Conservation (phyloP, 1,140 invertebrate genomes). For the Holotrichia oblita region DNA sequence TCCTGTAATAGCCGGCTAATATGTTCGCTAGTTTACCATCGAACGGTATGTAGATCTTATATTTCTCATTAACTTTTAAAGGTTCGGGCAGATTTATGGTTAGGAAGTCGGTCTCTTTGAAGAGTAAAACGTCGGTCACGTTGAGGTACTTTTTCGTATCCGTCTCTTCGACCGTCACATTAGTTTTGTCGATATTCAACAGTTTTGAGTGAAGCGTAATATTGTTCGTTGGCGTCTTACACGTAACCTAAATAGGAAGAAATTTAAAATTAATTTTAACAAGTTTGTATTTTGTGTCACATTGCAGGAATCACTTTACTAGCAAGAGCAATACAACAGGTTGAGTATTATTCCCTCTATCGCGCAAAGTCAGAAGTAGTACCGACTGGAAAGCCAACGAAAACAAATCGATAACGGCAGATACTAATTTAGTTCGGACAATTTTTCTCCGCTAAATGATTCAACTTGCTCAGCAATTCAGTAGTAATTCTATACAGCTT, state of each 20-base stretch:
- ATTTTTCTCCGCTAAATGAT: too few species aligned
- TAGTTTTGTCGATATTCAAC: neutral
- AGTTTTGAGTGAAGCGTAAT: conserved; percentile 27
- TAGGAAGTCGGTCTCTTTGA: conserved; percentile 72
- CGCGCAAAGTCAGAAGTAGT: too few species aligned
- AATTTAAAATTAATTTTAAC: too few species aligned
- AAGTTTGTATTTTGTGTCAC: too few species aligned
- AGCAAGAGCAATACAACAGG: too few species aligned
- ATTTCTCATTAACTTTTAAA: conserved; percentile 66
- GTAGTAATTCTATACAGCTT: too few species aligned
- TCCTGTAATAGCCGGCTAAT: conserved; percentile 82
- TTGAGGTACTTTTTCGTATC: conserved; percentile 34
- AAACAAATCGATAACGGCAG: too few species aligned
- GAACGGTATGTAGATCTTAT: conserved; percentile 74
- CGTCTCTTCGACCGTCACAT: neutral
- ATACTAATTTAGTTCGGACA: too few species aligned
- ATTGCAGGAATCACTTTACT: too few species aligned
- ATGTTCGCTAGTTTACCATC: conserved; percentile 70
- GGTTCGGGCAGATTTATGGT: conserved; percentile 66
- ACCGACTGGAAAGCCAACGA: too few species aligned
- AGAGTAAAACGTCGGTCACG: conserved; percentile 58
- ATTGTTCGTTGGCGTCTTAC: conserved; percentile 25
- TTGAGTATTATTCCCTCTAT: too few species aligned
- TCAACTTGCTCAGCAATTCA: too few species aligned
- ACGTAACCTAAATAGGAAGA: conserved; percentile 38